Percentiles rank a stretch among this genome's conserved stretches.
Conservation (phyloP, 2,113 vertebrate genomes). For the Anhinga rufa region DNA sequence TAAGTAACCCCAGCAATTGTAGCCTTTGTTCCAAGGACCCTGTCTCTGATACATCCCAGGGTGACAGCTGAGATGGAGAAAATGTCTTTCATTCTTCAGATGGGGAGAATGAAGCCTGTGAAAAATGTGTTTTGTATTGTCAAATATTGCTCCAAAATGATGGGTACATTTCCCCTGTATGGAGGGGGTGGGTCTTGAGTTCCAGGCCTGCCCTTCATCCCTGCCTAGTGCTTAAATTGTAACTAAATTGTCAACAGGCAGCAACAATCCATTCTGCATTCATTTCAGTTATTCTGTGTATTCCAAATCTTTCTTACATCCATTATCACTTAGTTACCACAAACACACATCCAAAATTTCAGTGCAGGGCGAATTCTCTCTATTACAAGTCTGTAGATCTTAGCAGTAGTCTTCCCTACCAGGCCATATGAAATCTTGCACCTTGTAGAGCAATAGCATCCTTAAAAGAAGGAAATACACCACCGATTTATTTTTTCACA, state of each 20-base stretch:
- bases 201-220: not conserved
- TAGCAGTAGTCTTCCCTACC: not conserved
- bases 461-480: not conserved
- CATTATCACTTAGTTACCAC: not conserved
- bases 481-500: not conserved
- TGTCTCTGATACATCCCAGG: not conserved
- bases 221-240: not conserved
- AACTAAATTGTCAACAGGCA: not conserved
- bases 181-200: not conserved
- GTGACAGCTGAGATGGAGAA: not conserved
- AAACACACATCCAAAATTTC: not conserved
- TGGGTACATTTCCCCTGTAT: not conserved
- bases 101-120: not conserved
- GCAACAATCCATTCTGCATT: not conserved
- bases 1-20: not conserved
- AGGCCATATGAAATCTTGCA: not conserved
- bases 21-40: not conserved
- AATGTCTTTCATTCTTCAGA: not conserved
- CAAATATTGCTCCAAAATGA: not conserved
- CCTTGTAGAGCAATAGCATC: not conserved
- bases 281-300: not conserved
- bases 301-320: not conserved
- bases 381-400: not conserved
- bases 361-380: not conserved
- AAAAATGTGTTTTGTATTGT: not conserved